phyloP scores from a whole-genome alignment of 2,888 invertebrate genomes.

The Archips crataeganus region DNA sequence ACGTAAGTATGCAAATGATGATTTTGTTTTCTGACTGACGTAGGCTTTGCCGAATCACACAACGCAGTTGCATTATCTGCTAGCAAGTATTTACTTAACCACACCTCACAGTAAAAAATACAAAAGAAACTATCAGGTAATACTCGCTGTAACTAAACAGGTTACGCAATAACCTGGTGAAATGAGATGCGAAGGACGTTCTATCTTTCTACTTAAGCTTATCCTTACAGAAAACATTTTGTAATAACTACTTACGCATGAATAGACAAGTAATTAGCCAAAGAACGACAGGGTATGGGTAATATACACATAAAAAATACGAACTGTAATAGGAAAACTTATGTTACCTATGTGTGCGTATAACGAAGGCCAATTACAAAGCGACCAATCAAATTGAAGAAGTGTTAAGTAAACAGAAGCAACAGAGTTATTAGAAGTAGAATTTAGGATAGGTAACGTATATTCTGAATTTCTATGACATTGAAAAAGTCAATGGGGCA shows the following conservation, averaged over 20 bases:
- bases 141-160: conserved; percentile 10
- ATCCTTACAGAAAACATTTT: conserved; percentile 4
- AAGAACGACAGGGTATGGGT: background rate
- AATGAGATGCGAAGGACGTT: conserved; percentile 11
- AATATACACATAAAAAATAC: no score
- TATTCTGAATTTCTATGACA: no score
- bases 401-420: no score
- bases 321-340: no score
- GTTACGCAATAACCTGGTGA: background rate
- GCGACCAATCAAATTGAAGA: no score
- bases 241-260: background rate
- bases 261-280: background rate
- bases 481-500: no score
- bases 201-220: background rate
- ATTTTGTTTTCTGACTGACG: conserved; percentile 4
- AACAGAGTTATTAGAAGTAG: no score
- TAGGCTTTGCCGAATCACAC: conserved; percentile 6
- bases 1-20: conserved; percentile 9
- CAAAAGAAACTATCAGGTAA: conserved; percentile 9
- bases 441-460: no score
- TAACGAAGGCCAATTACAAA: no score
- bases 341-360: no score
- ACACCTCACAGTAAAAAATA: background rate
- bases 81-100: conserved; percentile 1
- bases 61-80: conserved; percentile 8